phyloP scores from a whole-genome alignment of 2,888 invertebrate genomes.

The Rutpela maculata region DNA sequence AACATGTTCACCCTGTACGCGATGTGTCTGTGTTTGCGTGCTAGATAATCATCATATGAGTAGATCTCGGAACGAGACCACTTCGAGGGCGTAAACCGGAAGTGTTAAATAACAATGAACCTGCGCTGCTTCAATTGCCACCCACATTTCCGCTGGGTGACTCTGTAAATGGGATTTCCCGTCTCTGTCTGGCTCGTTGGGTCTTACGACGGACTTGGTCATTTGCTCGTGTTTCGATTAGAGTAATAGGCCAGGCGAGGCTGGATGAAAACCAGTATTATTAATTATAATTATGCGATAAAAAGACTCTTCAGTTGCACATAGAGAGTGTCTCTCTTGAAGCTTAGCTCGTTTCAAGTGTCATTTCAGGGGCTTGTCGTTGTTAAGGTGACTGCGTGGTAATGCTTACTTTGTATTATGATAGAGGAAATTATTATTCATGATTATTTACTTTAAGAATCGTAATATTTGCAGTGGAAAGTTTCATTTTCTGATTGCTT shows the following conservation, averaged over 20 bases:
- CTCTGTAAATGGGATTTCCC: slow-evolving; percentile 18
- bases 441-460: too few relatives aligned
- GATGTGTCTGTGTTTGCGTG: slow-evolving; percentile 38
- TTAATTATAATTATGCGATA: slow-evolving; percentile 28
- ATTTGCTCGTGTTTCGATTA: slow-evolving; percentile 31
- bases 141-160: slow-evolving; percentile 65
- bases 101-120: slow-evolving; percentile 68
- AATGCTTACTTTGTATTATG: too few relatives aligned
- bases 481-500: too few relatives aligned
- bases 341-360: background rate
- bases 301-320: slow-evolving; percentile 8
- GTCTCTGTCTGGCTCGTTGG: background rate
- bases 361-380: background rate
- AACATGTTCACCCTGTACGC: slow-evolving; percentile 8
- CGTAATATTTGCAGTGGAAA: too few relatives aligned
- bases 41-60: slow-evolving; percentile 38
- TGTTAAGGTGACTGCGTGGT: too few relatives aligned
- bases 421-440: too few relatives aligned
- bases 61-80: slow-evolving; percentile 43
- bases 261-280: slow-evolving; percentile 23
- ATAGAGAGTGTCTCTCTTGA: background rate
- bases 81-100: slow-evolving; percentile 67
- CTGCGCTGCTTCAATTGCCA: slow-evolving; percentile 68
- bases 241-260: slow-evolving; percentile 36
- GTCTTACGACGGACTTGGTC: background rate